Conservation (phyloP, 2,113 vertebrate genomes). For the Heterotilapia buettikoferi region DNA sequence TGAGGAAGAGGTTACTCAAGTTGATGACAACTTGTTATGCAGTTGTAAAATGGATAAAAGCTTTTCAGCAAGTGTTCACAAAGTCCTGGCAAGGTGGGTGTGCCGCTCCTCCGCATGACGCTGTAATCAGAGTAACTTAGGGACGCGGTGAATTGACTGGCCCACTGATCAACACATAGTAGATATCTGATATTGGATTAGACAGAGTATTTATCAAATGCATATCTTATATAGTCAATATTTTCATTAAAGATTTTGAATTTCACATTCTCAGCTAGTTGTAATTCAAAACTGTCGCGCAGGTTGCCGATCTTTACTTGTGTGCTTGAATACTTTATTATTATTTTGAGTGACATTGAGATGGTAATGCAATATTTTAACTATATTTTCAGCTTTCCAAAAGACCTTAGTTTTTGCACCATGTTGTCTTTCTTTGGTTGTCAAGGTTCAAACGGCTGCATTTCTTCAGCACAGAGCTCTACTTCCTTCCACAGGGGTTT, state of each 20-base stretch:
- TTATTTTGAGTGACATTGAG: not conserved
- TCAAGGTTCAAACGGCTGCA: conserved; percentile 40
- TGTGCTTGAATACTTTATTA: not conserved
- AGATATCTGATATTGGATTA: not conserved
- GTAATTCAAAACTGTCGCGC: not conserved
- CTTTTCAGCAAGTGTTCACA: not conserved
- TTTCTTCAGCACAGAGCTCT: not conserved
- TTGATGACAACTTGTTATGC: not conserved
- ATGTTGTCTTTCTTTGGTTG: not conserved
- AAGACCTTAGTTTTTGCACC: not conserved
- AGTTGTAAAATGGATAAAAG: not conserved
- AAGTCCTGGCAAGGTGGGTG: not conserved
- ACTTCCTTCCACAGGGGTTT: conserved; percentile 28
- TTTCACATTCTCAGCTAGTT: not conserved
- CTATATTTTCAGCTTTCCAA: not conserved
- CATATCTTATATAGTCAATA: not conserved
- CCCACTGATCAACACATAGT: not conserved
- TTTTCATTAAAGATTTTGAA: not conserved
- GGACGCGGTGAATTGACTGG: not conserved
- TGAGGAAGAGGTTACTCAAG: not conserved
- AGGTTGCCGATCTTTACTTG: not conserved
- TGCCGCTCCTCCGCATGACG: not conserved
- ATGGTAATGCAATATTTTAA: not conserved
- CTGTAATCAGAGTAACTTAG: not conserved
- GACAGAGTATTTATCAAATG: not conserved